Evolutionary conservation across 2,888 invertebrate genomes (phyloP).

Genomic region (Ophioninae sp.): DNA sequence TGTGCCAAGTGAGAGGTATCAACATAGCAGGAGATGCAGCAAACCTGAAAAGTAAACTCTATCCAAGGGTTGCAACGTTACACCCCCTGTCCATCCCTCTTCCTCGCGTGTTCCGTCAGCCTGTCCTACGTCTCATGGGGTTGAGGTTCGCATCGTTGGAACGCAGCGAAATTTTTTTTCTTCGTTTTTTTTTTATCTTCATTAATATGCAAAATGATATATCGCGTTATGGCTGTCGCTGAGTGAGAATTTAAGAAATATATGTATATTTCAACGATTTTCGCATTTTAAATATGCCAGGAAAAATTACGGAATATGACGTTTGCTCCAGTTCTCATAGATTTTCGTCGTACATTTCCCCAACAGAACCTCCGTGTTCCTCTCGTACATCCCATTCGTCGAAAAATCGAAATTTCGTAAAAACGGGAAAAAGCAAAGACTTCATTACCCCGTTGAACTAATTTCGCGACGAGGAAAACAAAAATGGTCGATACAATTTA

Average conservation of each 20-base stretch:
- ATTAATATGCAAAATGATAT: too few species aligned
- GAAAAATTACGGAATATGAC: not conserved
- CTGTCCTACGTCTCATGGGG: conserved; percentile 15
- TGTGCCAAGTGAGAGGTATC: conserved; percentile 74
- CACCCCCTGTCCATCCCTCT: conserved; percentile 52
- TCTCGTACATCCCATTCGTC: not conserved
- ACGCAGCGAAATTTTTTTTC: too few species aligned
- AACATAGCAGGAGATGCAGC: conserved; percentile 59
- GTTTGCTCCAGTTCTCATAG: conserved; percentile 1
- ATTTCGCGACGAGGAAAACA: not conserved
- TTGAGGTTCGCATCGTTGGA: too few species aligned
- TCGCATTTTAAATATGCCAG: too few species aligned
- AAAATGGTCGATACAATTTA: not conserved
- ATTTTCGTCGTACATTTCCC: conserved; percentile 13
- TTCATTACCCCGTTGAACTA: not conserved
- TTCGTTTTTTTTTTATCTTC: not conserved
- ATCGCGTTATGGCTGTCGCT: too few species aligned
- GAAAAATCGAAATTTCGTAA: not conserved
- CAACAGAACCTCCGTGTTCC: not conserved
- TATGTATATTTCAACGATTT: too few species aligned
- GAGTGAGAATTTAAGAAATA: too few species aligned
- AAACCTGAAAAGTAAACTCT: conserved; percentile 65
- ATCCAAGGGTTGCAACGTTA: conserved; percentile 63
- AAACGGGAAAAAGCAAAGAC: not conserved
- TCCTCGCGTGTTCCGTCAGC: conserved; percentile 36